phyloP scores from a whole-genome alignment of 2,113 vertebrate genomes.

The Felis chaus region DNA sequence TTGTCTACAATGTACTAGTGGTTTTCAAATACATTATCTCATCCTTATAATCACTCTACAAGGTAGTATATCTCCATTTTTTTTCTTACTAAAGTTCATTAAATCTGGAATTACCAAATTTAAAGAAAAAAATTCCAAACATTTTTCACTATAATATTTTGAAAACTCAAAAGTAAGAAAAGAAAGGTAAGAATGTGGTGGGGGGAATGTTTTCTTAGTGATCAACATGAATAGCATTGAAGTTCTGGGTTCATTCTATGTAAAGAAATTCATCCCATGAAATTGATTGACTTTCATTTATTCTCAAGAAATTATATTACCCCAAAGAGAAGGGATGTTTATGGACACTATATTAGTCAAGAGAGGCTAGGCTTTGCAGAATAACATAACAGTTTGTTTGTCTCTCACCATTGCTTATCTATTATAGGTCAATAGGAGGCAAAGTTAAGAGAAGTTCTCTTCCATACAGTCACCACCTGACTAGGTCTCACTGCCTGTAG shows the following conservation, averaged over 20 bases:
- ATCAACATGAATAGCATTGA: background rate
- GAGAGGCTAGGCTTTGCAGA: background rate
- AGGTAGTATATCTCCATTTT: background rate
- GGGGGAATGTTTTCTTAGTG: background rate
- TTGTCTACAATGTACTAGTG: background rate
- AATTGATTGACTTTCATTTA: background rate
- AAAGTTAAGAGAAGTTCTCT: background rate
- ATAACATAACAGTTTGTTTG: background rate
- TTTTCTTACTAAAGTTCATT: background rate
- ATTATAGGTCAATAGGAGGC: background rate
- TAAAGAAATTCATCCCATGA: background rate
- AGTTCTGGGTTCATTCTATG: background rate
- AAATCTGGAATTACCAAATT: background rate
- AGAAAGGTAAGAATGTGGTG: background rate
- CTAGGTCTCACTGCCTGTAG: background rate
- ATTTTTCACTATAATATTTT: background rate
- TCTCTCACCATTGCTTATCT: background rate
- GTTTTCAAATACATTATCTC: background rate
- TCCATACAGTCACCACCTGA: background rate
- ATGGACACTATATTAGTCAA: background rate
- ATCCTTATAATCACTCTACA: background rate
- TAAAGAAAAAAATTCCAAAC: background rate
- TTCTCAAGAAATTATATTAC: background rate
- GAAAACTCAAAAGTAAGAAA: background rate
- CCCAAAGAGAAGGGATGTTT: background rate